Evolutionary conservation across 2,888 invertebrate species (phyloP).

Genomic region (Agrotis puta): DNA sequence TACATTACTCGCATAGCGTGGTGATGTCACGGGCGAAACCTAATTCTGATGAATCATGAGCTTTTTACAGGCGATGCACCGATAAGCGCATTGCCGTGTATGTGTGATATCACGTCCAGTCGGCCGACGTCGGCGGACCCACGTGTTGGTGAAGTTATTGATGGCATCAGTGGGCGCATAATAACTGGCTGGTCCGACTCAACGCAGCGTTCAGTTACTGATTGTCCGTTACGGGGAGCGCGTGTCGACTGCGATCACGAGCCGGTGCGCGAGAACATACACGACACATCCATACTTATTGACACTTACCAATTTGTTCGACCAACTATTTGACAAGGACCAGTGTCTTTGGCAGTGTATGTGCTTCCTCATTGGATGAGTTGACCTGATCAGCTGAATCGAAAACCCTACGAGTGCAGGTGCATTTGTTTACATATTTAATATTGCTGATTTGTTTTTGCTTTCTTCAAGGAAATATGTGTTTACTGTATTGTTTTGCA

Average conservation of each 20-base stretch:
- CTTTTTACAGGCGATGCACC: slow-evolving; percentile 88
- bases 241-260: slow-evolving; percentile 78
- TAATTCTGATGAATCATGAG: slow-evolving; percentile 88
- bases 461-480: slow-evolving; percentile 58
- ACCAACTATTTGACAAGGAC: slow-evolving; percentile 71
- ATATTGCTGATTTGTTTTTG: slow-evolving; percentile 68
- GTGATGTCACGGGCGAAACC: slow-evolving; percentile 87
- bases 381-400: slow-evolving; percentile 76
- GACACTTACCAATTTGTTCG: slow-evolving; percentile 73
- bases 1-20: slow-evolving; percentile 79
- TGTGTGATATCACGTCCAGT: slow-evolving; percentile 78
- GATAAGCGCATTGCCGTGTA: slow-evolving; percentile 83
- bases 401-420: slow-evolving; percentile 83
- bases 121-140: slow-evolving; percentile 78
- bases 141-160: slow-evolving; percentile 88
- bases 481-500: slow-evolving; percentile 41
- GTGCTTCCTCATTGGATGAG: slow-evolving; percentile 78
- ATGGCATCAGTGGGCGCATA: slow-evolving; percentile 89
- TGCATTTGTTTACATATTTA: slow-evolving; percentile 85
- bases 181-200: slow-evolving; percentile 88
- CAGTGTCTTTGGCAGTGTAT: slow-evolving; percentile 80
- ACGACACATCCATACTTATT: slow-evolving; percentile 78
- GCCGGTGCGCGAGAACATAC: slow-evolving; percentile 84
- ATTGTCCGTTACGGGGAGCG: slow-evolving; percentile 85
- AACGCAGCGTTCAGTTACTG: slow-evolving; percentile 86